phyloP scores from a whole-genome alignment of 2,113 vertebrate species.

The Mesoclemmys tuberculata region DNA sequence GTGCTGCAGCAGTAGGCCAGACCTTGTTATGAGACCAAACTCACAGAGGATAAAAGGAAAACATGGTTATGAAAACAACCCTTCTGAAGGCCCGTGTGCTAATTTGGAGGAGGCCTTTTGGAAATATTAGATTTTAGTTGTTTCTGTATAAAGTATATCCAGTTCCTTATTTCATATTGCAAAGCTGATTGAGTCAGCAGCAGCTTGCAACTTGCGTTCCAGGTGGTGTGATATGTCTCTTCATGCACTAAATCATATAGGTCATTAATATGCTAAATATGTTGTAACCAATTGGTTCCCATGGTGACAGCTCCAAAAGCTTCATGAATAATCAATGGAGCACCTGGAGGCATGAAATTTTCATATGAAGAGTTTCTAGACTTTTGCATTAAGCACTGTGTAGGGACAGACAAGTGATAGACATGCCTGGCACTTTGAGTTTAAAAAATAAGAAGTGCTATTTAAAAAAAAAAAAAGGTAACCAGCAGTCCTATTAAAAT shows the following conservation, averaged over 20 bases:
- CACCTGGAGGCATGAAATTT: conserved; percentile 83
- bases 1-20: conserved; percentile 80
- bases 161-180: conserved; percentile 59
- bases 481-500: conserved; percentile 48
- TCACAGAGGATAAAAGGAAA: conserved; percentile 50
- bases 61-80: conserved; percentile 67
- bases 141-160: conserved; percentile 52
- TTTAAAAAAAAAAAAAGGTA: conserved; percentile 52
- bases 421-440: conserved; percentile 57
- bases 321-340: conserved; percentile 83
- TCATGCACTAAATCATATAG: conserved; percentile 74
- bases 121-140: conserved; percentile 37
- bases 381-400: conserved; percentile 67
- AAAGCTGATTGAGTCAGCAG: conserved; percentile 61
- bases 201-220: conserved; percentile 68
- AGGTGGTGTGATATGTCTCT: conserved; percentile 72
- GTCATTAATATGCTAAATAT: conserved; percentile 83
- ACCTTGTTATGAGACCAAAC: conserved; percentile 84
- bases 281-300: conserved; percentile 78
- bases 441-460: conserved; percentile 54
- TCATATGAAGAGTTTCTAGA: conserved; percentile 75
- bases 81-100: conserved; percentile 18
- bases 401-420: conserved; percentile 66
- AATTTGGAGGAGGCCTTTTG: conserved; percentile 36
- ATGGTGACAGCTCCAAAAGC: conserved; percentile 75